Conservation (phyloP, 2,797 vertebrate species). For the Leucoraja ocellata region DNA sequence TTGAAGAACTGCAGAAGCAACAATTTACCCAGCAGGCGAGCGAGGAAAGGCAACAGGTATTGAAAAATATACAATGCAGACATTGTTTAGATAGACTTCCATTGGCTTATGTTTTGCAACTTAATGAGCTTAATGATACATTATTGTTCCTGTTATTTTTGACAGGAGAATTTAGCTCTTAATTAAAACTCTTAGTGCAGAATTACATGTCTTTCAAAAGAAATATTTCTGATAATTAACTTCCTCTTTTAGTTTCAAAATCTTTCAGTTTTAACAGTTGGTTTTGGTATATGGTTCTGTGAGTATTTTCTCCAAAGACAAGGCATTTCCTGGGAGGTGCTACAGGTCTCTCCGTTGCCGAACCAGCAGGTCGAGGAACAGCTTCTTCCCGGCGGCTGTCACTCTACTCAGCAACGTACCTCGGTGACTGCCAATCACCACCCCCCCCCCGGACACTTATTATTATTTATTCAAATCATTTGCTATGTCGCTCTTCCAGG, state of each 20-base stretch:
- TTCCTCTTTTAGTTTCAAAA: not conserved
- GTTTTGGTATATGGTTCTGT: not conserved
- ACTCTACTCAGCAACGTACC: too few relatives aligned
- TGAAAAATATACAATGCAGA: not conserved
- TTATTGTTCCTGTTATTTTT: conserved; percentile 6
- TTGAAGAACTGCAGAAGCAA: conserved; percentile 48
- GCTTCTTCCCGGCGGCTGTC: too few relatives aligned
- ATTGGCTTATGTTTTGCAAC: not conserved
- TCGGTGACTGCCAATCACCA: too few relatives aligned
- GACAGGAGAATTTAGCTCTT: not conserved
- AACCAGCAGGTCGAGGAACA: too few relatives aligned
- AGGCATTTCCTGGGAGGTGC: too few relatives aligned
- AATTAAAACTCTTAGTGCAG: not conserved
- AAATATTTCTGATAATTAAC: not conserved
- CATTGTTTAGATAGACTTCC: not conserved
- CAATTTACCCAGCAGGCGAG: conserved; percentile 41
- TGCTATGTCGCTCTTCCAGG: too few relatives aligned
- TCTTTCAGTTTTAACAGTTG: not conserved
- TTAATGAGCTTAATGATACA: not conserved
- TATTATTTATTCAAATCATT: too few relatives aligned
- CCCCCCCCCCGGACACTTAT: too few relatives aligned
- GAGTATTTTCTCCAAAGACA: not conserved
- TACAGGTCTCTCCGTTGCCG: too few relatives aligned
- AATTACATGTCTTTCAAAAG: not conserved
- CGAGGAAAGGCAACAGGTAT: conserved; percentile 45